Base-by-base conservation (phyloP, 2,888 invertebrate species). In the Heliothis peltigera region DNA sequence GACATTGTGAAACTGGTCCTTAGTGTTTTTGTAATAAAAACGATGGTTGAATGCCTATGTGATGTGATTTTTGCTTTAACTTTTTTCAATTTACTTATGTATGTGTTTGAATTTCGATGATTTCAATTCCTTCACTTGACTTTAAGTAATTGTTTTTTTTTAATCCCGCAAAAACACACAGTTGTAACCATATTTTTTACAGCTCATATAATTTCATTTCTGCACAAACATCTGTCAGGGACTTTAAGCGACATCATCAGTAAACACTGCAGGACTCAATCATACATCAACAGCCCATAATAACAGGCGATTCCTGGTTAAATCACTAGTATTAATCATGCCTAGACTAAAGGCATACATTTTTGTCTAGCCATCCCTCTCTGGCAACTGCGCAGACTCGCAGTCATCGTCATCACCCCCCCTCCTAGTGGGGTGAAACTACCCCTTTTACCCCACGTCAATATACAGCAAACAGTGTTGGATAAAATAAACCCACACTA, bases 401-500 rank as follows among this genome's bases (percentile, higher is more conserved):
- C 80, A 87, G 87, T 94, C 93, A 90, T 93, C 91, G 89, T 93
- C 91, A 92, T 89, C 84, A 87, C 79, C 86, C 87, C 79, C 81
- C 77, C 56, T 42, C 77, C 56, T 42, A 12, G 22, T 59, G 63
- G 75, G 77, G 71, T 55, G 84, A 81, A 81, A 77, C 56, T 51
- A 49, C 66, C 75, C 72, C 56, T 51, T 47, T 46, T 56, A 67
- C 80, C 88, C 89, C 79, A 78, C 90, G 80, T 92, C 92, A 91
- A 91, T 93, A 92, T 90, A 92, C 89, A 82, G 82, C 90, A 89
- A 91, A 90, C 90, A 87, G 71, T 80, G 88, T 80, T 82, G 86
- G 90, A 91, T 92, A 93, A 92, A 93, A 93, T 90, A 91, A 89
- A 91, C 91, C 42, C 89, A 87, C 64, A 86, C 79, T 0, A n/a